Base-by-base conservation (phyloP, 2,888 invertebrate species). In the Cephus pygmeus region DNA sequence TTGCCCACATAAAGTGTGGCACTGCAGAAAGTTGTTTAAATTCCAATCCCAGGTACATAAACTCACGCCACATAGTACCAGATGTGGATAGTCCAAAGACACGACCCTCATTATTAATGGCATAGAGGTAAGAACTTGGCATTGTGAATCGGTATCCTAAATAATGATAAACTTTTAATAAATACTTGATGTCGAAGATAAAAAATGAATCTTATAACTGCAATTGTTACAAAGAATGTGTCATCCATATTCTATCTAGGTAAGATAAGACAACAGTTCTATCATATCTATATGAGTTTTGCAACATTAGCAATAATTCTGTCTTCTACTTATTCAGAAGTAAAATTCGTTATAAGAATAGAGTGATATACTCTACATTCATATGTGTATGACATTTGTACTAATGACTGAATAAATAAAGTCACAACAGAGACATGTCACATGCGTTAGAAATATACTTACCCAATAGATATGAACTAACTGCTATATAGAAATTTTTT, bases 11-110 rank as follows among this genome's bases (percentile, higher is more conserved):
- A 88, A 96, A 96, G 92, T 97, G 95, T 23, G 96, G 95, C 2
- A 96, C 95, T 4, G 97, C 96, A 3, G 97, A 96, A 76, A 98
- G 92, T 88, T 97, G 96, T 92, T 98, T 98, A 88, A 98, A 97
- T 88, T 97, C 97, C 82, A 97, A 93, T 1, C 97, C 97, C 34
- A 96, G 93, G 88, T 97, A 97, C 89, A 95, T 95, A 89, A 97
- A 95, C 91, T 97, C 97, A 88, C 96, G 93, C 97, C 98, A 97
- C 92, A 96, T 95, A 33, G 95, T 94, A 4, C 96, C 96, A 84
- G 94, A 95, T 3, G 97, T 97, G 56, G 97, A 95, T 79, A 98
- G 92, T 76, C 96, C 96, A 90, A 97, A 97, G 23, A 98, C 97
- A 90, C 97, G 95, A 23, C 98, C 98, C 91, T 97, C 96, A 93